Percentiles rank a stretch among this genome's conserved stretches.
These are phyloP conservation scores for Poliocrania exsul DNA, from an alignment of 2,797 vertebrate genomes.

Conservation along the genomic window DNA sequence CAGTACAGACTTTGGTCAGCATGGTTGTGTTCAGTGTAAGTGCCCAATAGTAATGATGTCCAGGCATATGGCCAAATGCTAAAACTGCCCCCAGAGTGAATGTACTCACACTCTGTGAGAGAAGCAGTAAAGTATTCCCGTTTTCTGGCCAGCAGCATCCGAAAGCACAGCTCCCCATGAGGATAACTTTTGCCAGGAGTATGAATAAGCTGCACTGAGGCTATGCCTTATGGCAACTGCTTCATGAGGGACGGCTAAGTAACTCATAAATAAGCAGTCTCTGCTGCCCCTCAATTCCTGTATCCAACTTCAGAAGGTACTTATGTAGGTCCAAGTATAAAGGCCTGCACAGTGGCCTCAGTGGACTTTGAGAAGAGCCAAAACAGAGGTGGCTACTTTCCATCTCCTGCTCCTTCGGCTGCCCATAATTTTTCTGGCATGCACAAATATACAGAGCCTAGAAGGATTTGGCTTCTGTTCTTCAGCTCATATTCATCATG, in stretches of 20 bases:
- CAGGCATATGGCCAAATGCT: slow-evolving; percentile 56
- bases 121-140: slow-evolving; percentile 1
- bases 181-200: slow-evolving; percentile 40
- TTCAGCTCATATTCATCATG: slow-evolving; percentile 43
- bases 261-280: slow-evolving; percentile 41
- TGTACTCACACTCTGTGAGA: slow-evolving; percentile 47
- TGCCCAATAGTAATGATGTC: slow-evolving; percentile 64
- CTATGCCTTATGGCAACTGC: slow-evolving; percentile 21
- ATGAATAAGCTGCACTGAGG: slow-evolving; percentile 38
- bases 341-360: slow-evolving; percentile 6
- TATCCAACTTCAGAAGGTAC: background rate
- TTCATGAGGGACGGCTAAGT: background rate
- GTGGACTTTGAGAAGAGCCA: background rate
- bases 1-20: slow-evolving; percentile 54
- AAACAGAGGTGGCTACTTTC: slow-evolving; percentile 42
- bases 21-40: slow-evolving; percentile 3
- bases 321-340: background rate
- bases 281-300: background rate
- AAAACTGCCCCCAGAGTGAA: slow-evolving; percentile 61
- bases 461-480: slow-evolving; percentile 53
- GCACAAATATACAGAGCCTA: background rate
- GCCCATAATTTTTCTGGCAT: slow-evolving; percentile 50
- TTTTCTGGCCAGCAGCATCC: slow-evolving; percentile 22
- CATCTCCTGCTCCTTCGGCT: background rate
- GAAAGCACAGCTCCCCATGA: slow-evolving; percentile 17